A percentile compares a stretch with the other conserved stretches of the same genome.
Conservation (phyloP, 2,888 invertebrate species). For the Scaptomyza reducta region DNA sequence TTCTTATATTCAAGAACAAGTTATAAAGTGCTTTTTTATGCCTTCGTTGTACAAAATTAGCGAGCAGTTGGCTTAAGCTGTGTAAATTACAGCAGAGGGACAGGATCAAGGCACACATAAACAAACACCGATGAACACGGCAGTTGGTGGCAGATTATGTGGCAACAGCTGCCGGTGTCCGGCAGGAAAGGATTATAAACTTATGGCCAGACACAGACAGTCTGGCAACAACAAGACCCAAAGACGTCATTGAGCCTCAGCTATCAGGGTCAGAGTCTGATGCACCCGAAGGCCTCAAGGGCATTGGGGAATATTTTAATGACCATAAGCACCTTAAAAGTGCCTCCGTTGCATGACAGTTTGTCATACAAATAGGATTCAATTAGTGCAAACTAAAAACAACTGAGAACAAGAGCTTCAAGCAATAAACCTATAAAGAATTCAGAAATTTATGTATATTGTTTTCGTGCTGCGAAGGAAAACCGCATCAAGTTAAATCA, state of each 20-base stretch:
- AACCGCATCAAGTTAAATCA: no score
- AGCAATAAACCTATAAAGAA: no score
- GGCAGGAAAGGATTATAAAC: slow-evolving; percentile 58
- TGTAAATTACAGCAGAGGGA: slow-evolving; percentile 15
- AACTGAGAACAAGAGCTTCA: no score
- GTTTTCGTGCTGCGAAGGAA: no score
- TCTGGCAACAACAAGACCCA: slow-evolving; percentile 8
- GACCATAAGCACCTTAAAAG: background rate
- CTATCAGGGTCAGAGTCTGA: background rate
- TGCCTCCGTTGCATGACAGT: no score
- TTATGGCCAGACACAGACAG: slow-evolving; percentile 25
- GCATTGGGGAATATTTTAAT: slow-evolving; percentile 3
- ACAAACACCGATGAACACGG: background rate
- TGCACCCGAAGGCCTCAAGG: slow-evolving; percentile 7
- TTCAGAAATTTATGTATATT: no score
- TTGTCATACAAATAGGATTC: no score
- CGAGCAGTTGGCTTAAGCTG: slow-evolving; percentile 31
- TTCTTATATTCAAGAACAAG: slow-evolving; percentile 14
- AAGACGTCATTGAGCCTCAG: slow-evolving; percentile 4
- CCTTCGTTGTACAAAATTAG: slow-evolving; percentile 50
- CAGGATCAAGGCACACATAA: background rate
- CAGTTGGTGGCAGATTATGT: slow-evolving; percentile 49
- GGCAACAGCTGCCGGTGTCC: slow-evolving; percentile 62
- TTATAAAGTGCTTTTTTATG: slow-evolving; percentile 32
- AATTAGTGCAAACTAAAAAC: no score